Base-by-base conservation (phyloP, 2,797 vertebrate species). In the Sebastes kiyomatsui region DNA sequence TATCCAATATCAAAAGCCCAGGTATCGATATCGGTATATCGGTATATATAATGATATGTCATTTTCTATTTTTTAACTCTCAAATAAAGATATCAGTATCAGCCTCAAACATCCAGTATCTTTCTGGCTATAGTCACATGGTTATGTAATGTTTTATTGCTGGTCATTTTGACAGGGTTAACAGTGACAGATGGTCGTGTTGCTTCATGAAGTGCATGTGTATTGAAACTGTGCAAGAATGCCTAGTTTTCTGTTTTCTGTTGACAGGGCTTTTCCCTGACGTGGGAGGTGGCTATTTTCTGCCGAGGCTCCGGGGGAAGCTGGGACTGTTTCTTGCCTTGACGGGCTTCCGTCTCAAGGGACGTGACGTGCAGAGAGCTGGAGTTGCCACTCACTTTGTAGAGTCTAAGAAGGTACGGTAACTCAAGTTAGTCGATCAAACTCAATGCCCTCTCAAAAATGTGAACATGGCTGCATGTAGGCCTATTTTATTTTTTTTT, bases 331-430 rank as follows among this genome's bases (percentile, higher is more conserved):
- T 95, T 90, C 96, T 99, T 20, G 98, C 91, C 0, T 92, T 99
- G 70, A 99, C 99, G 1, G 99, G 99, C 35, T 98, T 96, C 86
- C 94, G 98, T 73, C 95, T 99, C 64, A 99, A 95, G 87, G 99
- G 99, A 74, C 96, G 97, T 76, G 97, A 99, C n/a, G 96, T 99
- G 22, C 96, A 96, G 0, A 95, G 84, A 85, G 97, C 95, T 30
- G 99, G 98, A 68, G 95, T 99, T 0, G 98, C 99, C 38, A 99
- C 97, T 2, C 99, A 99, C 90, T 99, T 99, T 83, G 95, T 99
- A 1, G 96, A 98, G 35, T 97, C 96, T 0, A 90, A 95, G 27
- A 97, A 97, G 97, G 99, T 99, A 78, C 27, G 2, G 2, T 5
- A 14, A 25, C 30, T 18, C 7, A 6, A 20, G 23, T 14, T 16